Evolutionary conservation across 2,113 vertebrate genomes (phyloP), one percentile per base, ranked within the genome.

Genomic region (Lepus americanus): DNA sequence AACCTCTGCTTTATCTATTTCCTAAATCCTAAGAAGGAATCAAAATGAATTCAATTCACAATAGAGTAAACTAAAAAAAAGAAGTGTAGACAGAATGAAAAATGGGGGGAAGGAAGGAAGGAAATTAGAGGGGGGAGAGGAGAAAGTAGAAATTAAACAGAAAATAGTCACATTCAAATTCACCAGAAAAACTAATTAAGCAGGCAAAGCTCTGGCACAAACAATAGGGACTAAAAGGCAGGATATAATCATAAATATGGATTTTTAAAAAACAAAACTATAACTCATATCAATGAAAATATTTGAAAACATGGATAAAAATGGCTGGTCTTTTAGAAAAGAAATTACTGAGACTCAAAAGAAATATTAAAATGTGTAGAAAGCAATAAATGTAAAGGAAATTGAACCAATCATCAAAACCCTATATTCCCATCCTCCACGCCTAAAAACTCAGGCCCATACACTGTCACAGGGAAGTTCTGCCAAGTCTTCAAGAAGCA

Each of bases 221-320:
- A 92, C 33, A 83, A 83, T 22, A 82, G 2, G 59, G 67, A 20
- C 73, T 79, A 70, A 72, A 86, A 80, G 63, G 13, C 27, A 79
- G 63, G 31, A 44, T 44, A 93, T n/a, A 89, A 76, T 23, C 22
- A 55, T 88, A 76, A 88, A 31, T 44, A 80, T n/a, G 81, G 27
- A 3, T 1, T 27, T 87, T 93, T 49, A 70, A 51, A 59, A 64
- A 33, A 70, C 25, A 93, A 72, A 92, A 31, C 25, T n/a, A 33
- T 51, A 51, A 80, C 4, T 79, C 44, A 81, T n/a, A 80, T 73
- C 11, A 27, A 5, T 70, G 22, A 39, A n/a, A 69, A 85, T 22
- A 77, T 49, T 14, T 95, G 39, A 87, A 90, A 93, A 72, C 33
- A 87, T n/a, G 20, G n/a, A 93, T 33, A 22, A 90, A 90, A 90